phyloP scores from a whole-genome alignment of 1,140 invertebrate genomes.

The Hycleus phaleratus region DNA sequence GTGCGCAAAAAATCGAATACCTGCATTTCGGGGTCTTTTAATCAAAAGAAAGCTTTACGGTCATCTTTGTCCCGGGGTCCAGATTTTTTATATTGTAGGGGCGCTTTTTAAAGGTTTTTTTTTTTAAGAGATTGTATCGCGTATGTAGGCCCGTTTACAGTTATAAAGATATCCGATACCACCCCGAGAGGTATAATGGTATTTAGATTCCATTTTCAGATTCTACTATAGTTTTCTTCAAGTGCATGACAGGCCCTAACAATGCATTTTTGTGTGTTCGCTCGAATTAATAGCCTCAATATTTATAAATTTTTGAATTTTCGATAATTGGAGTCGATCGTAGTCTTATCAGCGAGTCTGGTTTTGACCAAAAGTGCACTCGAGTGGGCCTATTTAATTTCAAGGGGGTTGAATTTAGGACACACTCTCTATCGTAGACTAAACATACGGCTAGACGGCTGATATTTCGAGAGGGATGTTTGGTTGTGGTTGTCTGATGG shows the following conservation, averaged over 20 bases:
- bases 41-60: conserved; percentile 17
- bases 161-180: conserved; percentile 28
- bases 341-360: no score
- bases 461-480: conserved; percentile 13
- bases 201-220: conserved; percentile 21
- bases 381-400: conserved; percentile 5
- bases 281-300: neutral
- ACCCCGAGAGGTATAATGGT: conserved; percentile 20
- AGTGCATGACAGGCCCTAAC: conserved; percentile 23
- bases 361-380: no score
- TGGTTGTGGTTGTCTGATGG: conserved; percentile 23
- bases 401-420: conserved; percentile 1
- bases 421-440: conserved; percentile 17
- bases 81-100: conserved; percentile 12
- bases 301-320: no score
- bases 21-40: neutral
- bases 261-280: conserved; percentile 12
- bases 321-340: no score
- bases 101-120: no score
- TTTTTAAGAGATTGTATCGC: conserved; percentile 18
- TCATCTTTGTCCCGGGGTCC: conserved; percentile 13
- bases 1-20: conserved; percentile 4
- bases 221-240: conserved; percentile 25
- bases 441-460: conserved; percentile 20
- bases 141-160: conserved; percentile 25